These are phyloP conservation scores for Solenodon paradoxus DNA, from an alignment of 2,113 vertebrate species.

Conservation along the genomic window DNA sequence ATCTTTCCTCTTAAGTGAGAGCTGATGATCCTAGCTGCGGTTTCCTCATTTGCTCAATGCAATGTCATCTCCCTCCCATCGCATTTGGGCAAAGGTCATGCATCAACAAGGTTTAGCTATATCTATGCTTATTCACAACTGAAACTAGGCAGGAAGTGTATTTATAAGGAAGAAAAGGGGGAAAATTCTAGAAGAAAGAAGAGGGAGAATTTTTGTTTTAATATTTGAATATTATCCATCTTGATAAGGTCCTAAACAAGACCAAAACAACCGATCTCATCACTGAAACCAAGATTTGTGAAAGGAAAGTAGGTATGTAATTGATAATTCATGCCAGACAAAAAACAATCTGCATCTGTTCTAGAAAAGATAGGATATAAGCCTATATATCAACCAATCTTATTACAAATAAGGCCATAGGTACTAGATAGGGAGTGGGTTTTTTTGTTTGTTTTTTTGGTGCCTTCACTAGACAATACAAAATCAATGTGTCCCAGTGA, in stretches of 20 bases:
- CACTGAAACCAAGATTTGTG: not conserved
- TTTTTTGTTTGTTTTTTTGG: not conserved
- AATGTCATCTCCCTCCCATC: conserved; percentile 27
- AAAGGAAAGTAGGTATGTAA: not conserved
- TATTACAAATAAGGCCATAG: not conserved
- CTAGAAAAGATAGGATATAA: not conserved
- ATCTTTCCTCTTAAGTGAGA: conserved; percentile 69
- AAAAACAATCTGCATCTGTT: not conserved
- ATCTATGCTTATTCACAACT: conserved; percentile 62
- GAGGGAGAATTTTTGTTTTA: not conserved
- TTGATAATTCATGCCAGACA: not conserved
- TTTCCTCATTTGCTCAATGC: conserved; percentile 69
- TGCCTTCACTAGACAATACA: not conserved
- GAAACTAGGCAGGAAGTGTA: not conserved
- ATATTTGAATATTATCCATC: not conserved
- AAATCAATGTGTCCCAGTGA: not conserved
- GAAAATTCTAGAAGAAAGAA: not conserved
- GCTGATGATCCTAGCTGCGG: conserved; percentile 67
- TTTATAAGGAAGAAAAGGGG: not conserved
- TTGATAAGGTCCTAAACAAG: not conserved
- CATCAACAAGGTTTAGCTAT: conserved; percentile 54
- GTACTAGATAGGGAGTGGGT: not conserved
- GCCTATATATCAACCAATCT: not conserved
- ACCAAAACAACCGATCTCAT: not conserved
- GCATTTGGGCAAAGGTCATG: conserved; percentile 68